Evolutionary conservation across 2,888 invertebrate genomes (phyloP).

Genomic region (Meiosimyza decipiens): DNA sequence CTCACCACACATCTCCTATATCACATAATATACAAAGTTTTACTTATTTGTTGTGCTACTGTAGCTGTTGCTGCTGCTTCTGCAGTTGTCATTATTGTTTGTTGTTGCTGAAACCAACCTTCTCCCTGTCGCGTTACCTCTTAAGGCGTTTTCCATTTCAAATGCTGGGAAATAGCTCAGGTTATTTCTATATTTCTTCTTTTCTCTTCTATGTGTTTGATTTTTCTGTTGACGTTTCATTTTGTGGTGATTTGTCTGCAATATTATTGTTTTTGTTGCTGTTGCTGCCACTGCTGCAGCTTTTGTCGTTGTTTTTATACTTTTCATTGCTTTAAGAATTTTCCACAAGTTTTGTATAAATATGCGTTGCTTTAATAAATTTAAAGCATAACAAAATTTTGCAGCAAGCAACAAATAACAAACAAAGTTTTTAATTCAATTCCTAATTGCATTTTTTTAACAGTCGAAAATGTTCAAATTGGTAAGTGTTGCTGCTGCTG

Average conservation of each 20-base stretch:
- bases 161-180: conserved; percentile 28
- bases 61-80: not conserved
- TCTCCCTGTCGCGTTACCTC: not conserved
- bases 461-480: conserved; percentile 66
- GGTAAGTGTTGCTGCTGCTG: conserved; percentile 57
- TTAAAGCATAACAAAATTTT: conserved; percentile 64
- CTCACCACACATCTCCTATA: too few relatives aligned
- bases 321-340: conserved; percentile 50
- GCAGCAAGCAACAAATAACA: conserved; percentile 51
- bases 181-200: not conserved
- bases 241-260: conserved; percentile 33
- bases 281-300: conserved; percentile 25
- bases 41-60: conserved; percentile 15
- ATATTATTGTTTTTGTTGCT: conserved; percentile 20
- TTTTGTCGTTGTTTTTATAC: conserved; percentile 14
- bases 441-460: conserved; percentile 51
- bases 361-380: conserved; percentile 57
- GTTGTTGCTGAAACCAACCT: not conserved
- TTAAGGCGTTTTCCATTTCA: conserved; percentile 8
- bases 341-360: conserved; percentile 63
- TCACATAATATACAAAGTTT: not conserved
- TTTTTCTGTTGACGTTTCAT: conserved; percentile 25
- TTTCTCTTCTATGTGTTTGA: conserved; percentile 3
- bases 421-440: conserved; percentile 53
- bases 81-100: not conserved